Base-by-base conservation (phyloP, 2,888 invertebrate species). In the Actias luna region DNA sequence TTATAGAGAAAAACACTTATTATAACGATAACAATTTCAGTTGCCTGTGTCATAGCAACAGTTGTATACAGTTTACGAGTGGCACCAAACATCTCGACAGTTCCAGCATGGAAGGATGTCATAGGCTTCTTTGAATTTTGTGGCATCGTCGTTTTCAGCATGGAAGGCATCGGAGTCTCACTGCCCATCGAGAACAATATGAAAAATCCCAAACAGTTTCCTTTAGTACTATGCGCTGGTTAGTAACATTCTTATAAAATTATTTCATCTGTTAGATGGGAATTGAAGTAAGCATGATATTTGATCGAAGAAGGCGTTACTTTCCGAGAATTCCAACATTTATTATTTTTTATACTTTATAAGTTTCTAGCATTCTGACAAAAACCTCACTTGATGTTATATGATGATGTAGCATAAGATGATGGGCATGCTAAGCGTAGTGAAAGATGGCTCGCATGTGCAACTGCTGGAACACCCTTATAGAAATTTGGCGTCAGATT, bases 91-190 rank as follows among this genome's bases (percentile, higher is more conserved):
- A 72, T 90, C 22, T 73, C 78, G 0, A 70, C 75, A 1, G 76
- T 85, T 1, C 89, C 90, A 0, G 84, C 75, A 0, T 91, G 88
- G 85, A 89, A 88, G 57, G 74, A 80, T 12, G 73, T 75, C 0
- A 63, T 79, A 0, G 90, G 91, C 0, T 87, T 90, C 71, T 90
- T 91, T 64, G 89, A 91, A 76, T 94, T 94, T 75, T 93, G 94
- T 65, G 94, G 94, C 16, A 94, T 94, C 0, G 94, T 93, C 1
- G 90, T 94, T 16, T 94, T 94, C 71, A 94, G 94, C 60, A 89
- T 94, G 87, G 94, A 94, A 78, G 91, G 92, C 0, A 79, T 92
- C 0, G 92, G 92, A 1, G 91, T 92, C 0, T 87, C 89, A 0
- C 64, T 92, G 31, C 90, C 92, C 0, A 91, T 92, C 58, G 92